Evolutionary conservation across 2,888 invertebrate species (phyloP), one percentile per base, ranked within the genome.

Genomic region (Leistus spinibarbis): DNA sequence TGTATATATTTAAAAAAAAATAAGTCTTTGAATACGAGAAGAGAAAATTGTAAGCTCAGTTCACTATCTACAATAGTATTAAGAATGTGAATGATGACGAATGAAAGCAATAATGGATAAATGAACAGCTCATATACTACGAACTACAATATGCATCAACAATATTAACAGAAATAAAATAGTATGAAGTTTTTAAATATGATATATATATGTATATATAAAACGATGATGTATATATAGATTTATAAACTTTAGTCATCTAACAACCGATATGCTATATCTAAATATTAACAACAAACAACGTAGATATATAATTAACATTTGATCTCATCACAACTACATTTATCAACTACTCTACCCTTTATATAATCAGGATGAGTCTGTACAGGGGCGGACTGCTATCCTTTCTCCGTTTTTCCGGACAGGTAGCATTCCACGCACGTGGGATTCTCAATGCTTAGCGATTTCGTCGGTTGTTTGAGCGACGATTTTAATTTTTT

Each of bases 391-490:
- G 78, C 57, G 78, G 77, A 78, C 64, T 84, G 85, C 84, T 85
- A 84, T 85, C 83, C 84, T 76, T 84, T 84, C 57, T 85, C 85
- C 19, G 80, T 87, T 82, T 90, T 90, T 73, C 89, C 89, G 76
- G 91, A 91, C 60, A 92, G 88, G 84, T 92, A 89, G 82, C 92
- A 93, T 82, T 92, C 92, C 79, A 92, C 91, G 85, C 92, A 93
- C 23, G 92, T 91, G 64, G 91, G 91, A 76, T 91, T 90, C 78
- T 92, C 92, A 73, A 92, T 89, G 78, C 89, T 90, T 80, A 89
- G 86, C 13, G 90, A 89, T 66, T 89, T 88, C 85, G 69, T 82
- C 22, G 82, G 80, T 73, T 83, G 83, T 77, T 85, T 85, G 76
- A 85, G 78, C 63, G 85, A 85, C 63, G 85, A 85, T 79, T 85